Evolutionary conservation across 1,140 invertebrate species (phyloP), one percentile per base, ranked within the genome.

Genomic region (Neodiprion lecontei): DNA sequence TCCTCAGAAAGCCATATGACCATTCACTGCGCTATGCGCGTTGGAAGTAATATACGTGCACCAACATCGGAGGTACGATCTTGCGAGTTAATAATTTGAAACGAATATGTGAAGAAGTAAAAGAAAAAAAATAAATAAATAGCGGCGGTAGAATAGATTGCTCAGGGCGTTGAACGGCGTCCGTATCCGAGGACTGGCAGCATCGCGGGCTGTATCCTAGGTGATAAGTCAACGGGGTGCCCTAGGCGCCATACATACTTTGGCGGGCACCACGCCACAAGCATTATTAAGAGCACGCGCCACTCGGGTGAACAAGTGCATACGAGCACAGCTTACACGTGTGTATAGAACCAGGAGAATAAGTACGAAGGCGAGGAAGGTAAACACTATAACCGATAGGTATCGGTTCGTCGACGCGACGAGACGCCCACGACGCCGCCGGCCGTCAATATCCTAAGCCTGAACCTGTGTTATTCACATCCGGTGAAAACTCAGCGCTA

Each of bases 401-500:
- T 61, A 61, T 61, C 53, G 53, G 40, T 47, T 47, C 40, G 70
- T 74, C 69, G 70, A 76, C 73, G 21, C 28, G 28, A 40, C 73
- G 21, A 47, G 53, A 78, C 72, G 75, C 75, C 78, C 71, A 79
- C 79, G n/a, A 75, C 67, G 67, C 67, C 67, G 67, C 21, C 11
- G 67, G 17, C 67, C 72, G 66, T 61, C 53, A 5, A 61, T 21
- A 21, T 72, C 50, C 76, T 69, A 5, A 5, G 75, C 70, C 74
- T 40, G 67, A 76, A 48, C 68, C 73, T 76, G 28, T 5, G 75
- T 81, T 81, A 79, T 81, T 65, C 74, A 79, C 79, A 75, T 73
- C 72, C 74, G 47, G 77, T 70, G 79, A 78, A 79, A 83, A 79
- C 72, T 72, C 77, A 2, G 78, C 73, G 78, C 82, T 81, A 83